These are phyloP conservation scores for Sinosuthora webbiana DNA, from an alignment of 2,113 vertebrate genomes.

Conservation along the genomic window DNA sequence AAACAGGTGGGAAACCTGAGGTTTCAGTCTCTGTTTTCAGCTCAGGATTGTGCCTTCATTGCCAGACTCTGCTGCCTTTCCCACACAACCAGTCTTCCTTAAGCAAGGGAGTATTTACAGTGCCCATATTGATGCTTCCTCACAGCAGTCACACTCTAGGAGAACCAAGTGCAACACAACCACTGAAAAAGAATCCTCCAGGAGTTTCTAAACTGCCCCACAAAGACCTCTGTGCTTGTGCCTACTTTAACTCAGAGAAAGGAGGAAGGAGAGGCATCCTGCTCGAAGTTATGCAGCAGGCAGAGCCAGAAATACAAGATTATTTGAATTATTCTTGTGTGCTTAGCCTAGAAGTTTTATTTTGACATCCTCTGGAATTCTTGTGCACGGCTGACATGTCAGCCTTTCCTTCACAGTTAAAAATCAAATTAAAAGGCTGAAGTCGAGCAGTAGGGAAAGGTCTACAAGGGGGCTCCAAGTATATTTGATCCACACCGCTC, in stretches of 20 bases:
- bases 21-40: background rate
- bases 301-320: background rate
- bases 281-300: background rate
- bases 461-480: background rate
- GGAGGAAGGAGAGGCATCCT: background rate
- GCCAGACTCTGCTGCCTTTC: background rate
- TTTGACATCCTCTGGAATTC: background rate
- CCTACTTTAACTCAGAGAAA: background rate
- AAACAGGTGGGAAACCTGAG: background rate
- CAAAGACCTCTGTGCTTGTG: background rate
- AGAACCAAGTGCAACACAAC: background rate
- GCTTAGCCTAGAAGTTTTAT: background rate
- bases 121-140: background rate
- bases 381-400: background rate
- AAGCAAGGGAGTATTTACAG: background rate
- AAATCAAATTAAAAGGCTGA: background rate
- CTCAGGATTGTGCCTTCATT: background rate
- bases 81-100: background rate
- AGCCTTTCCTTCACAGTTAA: background rate
- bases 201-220: background rate
- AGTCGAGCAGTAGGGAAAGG: background rate
- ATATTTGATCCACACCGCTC: background rate
- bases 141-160: background rate
- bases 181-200: background rate
- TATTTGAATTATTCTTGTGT: background rate